Conservation (phyloP, 1,140 invertebrate genomes). For the Drosophila bifasciata region DNA sequence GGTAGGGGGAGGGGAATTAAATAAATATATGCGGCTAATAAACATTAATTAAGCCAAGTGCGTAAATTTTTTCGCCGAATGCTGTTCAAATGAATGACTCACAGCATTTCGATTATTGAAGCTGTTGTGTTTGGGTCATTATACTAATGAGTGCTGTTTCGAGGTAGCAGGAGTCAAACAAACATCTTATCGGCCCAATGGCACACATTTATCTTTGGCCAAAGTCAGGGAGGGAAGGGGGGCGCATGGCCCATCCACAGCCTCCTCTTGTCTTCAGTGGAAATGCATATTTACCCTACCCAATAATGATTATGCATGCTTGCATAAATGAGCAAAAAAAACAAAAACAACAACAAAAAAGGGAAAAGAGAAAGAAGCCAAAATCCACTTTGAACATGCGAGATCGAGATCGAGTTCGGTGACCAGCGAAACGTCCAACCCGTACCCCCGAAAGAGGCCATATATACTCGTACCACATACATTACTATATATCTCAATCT, state of each 20-base stretch:
- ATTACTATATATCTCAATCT: conserved; percentile 56
- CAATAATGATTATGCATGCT: conserved; percentile 78
- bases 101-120: conserved; percentile 40
- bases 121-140: conserved; percentile 54
- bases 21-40: conserved; percentile 54
- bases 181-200: conserved; percentile 64
- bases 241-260: no score
- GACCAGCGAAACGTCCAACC: conserved; percentile 56
- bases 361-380: conserved; percentile 31
- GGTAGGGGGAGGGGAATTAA: conserved; percentile 15
- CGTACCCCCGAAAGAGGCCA: conserved; percentile 32
- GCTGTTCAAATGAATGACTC: conserved; percentile 36
- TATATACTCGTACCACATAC: not conserved
- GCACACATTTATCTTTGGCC: conserved; percentile 61
- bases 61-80: conserved; percentile 32
- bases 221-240: not conserved
- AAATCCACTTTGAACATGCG: conserved; percentile 61
- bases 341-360: conserved; percentile 13
- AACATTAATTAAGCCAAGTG: conserved; percentile 60
- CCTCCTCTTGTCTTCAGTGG: conserved; percentile 45
- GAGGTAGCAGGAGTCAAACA: conserved; percentile 17
- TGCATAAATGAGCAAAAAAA: conserved; percentile 66
- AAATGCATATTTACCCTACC: conserved; percentile 67
- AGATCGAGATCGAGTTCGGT: conserved; percentile 71
- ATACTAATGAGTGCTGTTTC: conserved; percentile 59